phyloP scores from a whole-genome alignment of 2,888 invertebrate species.

The Chrysolina americana region DNA sequence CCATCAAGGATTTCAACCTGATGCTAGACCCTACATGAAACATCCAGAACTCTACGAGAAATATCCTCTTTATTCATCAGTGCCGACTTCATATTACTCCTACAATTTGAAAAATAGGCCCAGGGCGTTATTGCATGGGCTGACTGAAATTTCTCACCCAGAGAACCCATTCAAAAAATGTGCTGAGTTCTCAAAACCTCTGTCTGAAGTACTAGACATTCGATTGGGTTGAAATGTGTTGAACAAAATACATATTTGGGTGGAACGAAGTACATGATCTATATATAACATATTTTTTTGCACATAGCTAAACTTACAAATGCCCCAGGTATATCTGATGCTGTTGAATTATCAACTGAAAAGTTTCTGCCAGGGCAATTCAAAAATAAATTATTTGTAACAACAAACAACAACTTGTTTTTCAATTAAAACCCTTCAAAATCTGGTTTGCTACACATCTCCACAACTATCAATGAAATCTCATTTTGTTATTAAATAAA shows the following conservation, averaged over 20 bases:
- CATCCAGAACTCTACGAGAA: slow-evolving; percentile 48
- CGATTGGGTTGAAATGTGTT: background rate
- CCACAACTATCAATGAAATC: too few relatives aligned
- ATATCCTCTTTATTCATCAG: slow-evolving; percentile 50
- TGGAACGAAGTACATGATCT: background rate
- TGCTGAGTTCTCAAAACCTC: slow-evolving; percentile 51
- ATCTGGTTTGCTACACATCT: too few relatives aligned
- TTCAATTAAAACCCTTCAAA: too few relatives aligned
- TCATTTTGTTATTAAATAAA: too few relatives aligned
- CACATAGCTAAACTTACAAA: too few relatives aligned
- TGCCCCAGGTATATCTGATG: too few relatives aligned
- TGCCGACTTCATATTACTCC: slow-evolving; percentile 48
- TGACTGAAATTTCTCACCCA: slow-evolving; percentile 41
- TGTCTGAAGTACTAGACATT: slow-evolving; percentile 44
- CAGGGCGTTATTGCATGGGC: slow-evolving; percentile 43
- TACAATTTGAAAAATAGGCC: slow-evolving; percentile 43
- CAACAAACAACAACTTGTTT: too few relatives aligned
- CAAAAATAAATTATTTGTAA: too few relatives aligned
- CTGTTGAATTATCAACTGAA: too few relatives aligned
- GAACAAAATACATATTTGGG: background rate
- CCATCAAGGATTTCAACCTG: slow-evolving; percentile 55
- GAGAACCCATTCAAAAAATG: slow-evolving; percentile 49
- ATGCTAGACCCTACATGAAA: slow-evolving; percentile 51
- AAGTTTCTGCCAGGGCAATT: too few relatives aligned
- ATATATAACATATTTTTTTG: too few relatives aligned